Percentiles rank a stretch among this genome's conserved stretches.
phyloP scores from a whole-genome alignment of 2,888 invertebrate genomes.

The Cheilosia soror region DNA sequence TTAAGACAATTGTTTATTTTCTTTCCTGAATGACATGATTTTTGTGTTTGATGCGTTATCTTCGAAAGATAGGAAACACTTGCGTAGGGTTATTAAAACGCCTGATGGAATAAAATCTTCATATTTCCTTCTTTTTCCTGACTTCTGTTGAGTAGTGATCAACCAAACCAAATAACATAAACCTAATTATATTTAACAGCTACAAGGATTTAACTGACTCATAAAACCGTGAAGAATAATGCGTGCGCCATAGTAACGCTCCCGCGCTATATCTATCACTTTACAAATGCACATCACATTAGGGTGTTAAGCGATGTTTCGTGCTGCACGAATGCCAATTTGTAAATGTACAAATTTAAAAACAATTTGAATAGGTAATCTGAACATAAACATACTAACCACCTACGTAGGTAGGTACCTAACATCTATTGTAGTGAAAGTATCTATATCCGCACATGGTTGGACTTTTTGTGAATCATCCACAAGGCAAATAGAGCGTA shows the following conservation, averaged over 20 bases:
- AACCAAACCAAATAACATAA: too few species aligned
- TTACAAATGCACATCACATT: not conserved
- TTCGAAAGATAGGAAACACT: too few species aligned
- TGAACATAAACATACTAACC: not conserved
- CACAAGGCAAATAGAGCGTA: slow-evolving; percentile 13
- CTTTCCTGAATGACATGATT: too few species aligned
- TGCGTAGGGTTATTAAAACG: too few species aligned
- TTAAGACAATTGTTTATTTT: too few species aligned
- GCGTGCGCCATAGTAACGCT: not conserved
- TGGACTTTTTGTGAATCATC: not conserved
- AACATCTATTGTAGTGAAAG: not conserved
- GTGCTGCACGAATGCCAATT: slow-evolving; percentile 5
- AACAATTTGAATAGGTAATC: not conserved
- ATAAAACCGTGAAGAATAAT: not conserved
- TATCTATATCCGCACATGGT: not conserved
- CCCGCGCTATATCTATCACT: not conserved
- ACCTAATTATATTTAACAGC: too few species aligned
- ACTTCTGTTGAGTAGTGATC: too few species aligned
- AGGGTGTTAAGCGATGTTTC: not conserved
- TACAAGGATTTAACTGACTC: not conserved
- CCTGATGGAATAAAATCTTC: too few species aligned
- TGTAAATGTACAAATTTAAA: not conserved
- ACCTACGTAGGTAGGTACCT: not conserved
- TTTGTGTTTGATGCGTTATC: too few species aligned
- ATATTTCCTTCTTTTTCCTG: too few species aligned